Percentiles rank a stretch among this genome's conserved stretches.
These are phyloP conservation scores for Corydoras sp. DNA, from an alignment of 2,113 vertebrate genomes.

Conservation along the genomic window DNA sequence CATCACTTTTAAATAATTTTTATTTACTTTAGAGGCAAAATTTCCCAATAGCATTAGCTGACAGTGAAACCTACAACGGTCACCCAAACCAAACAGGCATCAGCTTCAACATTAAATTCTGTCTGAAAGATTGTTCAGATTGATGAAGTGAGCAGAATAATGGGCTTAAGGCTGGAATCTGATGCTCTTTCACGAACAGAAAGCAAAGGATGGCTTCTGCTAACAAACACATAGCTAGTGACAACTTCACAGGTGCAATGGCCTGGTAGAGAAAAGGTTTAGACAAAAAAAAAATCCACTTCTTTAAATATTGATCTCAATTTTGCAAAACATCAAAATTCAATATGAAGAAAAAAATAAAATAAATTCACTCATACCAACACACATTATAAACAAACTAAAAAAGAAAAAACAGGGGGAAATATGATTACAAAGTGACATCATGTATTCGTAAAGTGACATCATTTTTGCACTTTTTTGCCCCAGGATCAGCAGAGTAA, in stretches of 20 bases:
- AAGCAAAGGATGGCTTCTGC: conserved; percentile 52
- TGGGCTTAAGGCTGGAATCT: conserved; percentile 72
- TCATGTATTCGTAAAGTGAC: conserved; percentile 70
- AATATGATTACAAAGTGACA: conserved; percentile 65
- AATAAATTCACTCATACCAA: conserved; percentile 52
- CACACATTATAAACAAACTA: conserved; percentile 52
- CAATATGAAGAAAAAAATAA: conserved; percentile 33
- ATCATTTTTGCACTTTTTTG: conserved; percentile 56
- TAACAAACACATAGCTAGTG: conserved; percentile 15
- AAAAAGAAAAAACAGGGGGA: conserved; percentile 46
- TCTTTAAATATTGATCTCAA: conserved; percentile 27
- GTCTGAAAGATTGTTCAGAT: conserved; percentile 40
- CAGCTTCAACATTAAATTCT: conserved; percentile 51
- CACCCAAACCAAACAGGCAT: conserved; percentile 58
- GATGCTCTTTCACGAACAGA: conserved; percentile 51
- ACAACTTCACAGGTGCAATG: conserved; percentile 35
- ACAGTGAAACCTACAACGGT: conserved; percentile 61
- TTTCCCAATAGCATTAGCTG: conserved; percentile 68
- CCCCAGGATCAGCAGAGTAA: conserved; percentile 43
- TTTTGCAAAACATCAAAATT: conserved; percentile 9
- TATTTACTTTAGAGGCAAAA: conserved; percentile 71
- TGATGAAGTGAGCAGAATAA: conserved; percentile 41
- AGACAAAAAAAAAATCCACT: conserved; percentile 30
- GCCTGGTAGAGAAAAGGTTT: conserved; percentile 28
- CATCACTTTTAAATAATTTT: conserved; percentile 72